Evolutionary conservation across 2,113 vertebrate species (phyloP).

Genomic region (Chascanopsetta lugubris): DNA sequence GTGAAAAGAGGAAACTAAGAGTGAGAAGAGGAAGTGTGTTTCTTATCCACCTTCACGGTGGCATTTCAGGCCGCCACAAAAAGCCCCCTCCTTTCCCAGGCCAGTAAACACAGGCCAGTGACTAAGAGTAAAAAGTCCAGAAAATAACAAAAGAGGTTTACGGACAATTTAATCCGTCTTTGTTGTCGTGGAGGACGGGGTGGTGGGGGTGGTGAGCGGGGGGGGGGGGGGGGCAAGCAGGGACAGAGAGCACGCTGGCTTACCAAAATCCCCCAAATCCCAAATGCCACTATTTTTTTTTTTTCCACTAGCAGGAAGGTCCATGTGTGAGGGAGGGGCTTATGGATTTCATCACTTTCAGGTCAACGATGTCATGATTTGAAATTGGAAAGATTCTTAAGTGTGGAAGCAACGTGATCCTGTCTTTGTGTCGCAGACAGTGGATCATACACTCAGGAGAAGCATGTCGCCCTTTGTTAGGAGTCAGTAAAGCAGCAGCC

Average conservation of each 20-base stretch:
- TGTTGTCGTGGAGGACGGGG: slow-evolving; percentile 33
- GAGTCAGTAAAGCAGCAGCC: slow-evolving; percentile 31
- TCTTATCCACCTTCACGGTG: slow-evolving; percentile 3
- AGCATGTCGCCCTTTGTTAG: slow-evolving; percentile 4
- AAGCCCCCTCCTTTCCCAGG: slow-evolving; percentile 42
- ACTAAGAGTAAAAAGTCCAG: slow-evolving; percentile 43
- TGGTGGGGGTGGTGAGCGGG: no score
- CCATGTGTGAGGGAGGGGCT: slow-evolving; percentile 31
- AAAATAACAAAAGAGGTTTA: slow-evolving; percentile 21
- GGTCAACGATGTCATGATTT: slow-evolving; percentile 37
- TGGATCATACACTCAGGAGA: slow-evolving; percentile 35
- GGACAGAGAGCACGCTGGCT: slow-evolving; percentile 40
- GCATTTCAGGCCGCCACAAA: slow-evolving; percentile 20
- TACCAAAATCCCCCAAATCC: slow-evolving; percentile 62
- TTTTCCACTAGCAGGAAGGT: slow-evolving; percentile 26
- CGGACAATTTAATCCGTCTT: slow-evolving; percentile 47
- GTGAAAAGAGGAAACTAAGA: slow-evolving; percentile 42
- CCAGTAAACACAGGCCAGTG: slow-evolving; percentile 19
- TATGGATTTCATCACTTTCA: slow-evolving; percentile 52
- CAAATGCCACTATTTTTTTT: slow-evolving; percentile 52
- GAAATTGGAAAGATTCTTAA: slow-evolving; percentile 33
- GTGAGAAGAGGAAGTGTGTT: slow-evolving; percentile 49
- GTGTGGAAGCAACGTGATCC: slow-evolving; percentile 17
- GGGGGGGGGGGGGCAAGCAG: slow-evolving; percentile 29
- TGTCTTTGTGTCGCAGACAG: slow-evolving; percentile 8